Evolutionary conservation across 1,140 invertebrate species (phyloP).

Genomic region (Apocrypta bakeri): DNA sequence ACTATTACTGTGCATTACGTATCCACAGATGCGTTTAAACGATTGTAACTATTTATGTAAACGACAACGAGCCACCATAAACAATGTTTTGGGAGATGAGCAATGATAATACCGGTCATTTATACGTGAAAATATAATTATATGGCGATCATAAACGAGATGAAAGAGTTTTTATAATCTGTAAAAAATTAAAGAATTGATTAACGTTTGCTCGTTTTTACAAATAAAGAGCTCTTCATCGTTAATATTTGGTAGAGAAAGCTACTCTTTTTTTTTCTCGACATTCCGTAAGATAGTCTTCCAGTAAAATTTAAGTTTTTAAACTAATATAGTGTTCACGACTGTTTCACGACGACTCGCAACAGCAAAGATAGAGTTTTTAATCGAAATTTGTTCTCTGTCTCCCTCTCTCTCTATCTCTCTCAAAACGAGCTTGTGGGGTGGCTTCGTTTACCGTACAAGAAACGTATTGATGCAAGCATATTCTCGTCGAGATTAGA

Average conservation of each 20-base stretch:
- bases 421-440: conserved; percentile 31
- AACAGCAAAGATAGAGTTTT: background rate
- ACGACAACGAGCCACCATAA: conserved; percentile 45
- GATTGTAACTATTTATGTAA: conserved; percentile 51
- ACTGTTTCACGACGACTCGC: conserved; percentile 36
- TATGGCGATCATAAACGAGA: conserved; percentile 33
- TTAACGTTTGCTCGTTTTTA: conserved; percentile 20
- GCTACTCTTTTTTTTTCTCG: conserved; percentile 37
- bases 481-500: conserved; percentile 49
- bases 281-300: conserved; percentile 54
- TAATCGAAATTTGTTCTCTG: conserved; percentile 11
- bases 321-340: background rate
- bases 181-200: conserved; percentile 2
- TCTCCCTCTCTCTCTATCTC: no score
- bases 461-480: conserved; percentile 45
- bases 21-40: conserved; percentile 47
- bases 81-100: background rate
- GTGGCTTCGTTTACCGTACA: conserved; percentile 47
- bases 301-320: conserved; percentile 52
- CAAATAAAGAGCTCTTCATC: conserved; percentile 17
- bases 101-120: background rate
- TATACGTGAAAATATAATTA: background rate
- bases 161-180: conserved; percentile 14
- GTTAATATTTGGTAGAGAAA: conserved; percentile 18
- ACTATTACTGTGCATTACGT: conserved; percentile 40